These are phyloP conservation scores for Heterotis niloticus DNA, from an alignment of 2,113 vertebrate species.

Conservation along the genomic window DNA sequence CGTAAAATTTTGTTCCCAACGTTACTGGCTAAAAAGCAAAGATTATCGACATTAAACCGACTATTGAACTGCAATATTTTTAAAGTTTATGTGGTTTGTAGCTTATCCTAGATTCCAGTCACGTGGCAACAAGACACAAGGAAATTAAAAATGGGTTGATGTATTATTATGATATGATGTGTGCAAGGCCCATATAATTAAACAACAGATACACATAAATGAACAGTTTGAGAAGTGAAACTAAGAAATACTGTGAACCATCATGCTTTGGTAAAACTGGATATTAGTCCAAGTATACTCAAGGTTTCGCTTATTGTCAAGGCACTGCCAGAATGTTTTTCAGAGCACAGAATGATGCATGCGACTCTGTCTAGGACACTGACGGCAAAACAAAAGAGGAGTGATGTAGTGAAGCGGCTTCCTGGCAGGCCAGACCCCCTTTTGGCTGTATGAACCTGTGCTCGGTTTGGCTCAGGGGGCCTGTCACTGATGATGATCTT, in stretches of 20 bases:
- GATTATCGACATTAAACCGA: not conserved
- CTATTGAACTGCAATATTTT: not conserved
- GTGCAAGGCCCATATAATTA: slow-evolving; percentile 30
- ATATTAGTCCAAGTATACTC: not conserved
- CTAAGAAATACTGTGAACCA: no score
- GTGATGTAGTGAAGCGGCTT: not conserved
- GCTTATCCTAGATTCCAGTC: not conserved
- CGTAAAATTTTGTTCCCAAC: no score
- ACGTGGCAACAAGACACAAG: slow-evolving; percentile 52
- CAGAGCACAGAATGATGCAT: not conserved
- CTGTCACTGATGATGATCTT: not conserved
- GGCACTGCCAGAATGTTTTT: not conserved
- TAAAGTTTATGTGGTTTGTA: not conserved
- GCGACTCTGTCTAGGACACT: no score
- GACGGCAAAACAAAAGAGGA: not conserved
- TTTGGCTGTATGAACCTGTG: not conserved
- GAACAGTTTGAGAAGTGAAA: not conserved
- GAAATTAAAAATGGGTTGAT: slow-evolving; percentile 58
- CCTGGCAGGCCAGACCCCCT: not conserved
- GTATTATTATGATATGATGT: slow-evolving; percentile 57
- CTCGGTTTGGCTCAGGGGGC: no score
- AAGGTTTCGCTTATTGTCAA: not conserved
- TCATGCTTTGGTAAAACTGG: not conserved
- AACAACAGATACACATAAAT: not conserved
- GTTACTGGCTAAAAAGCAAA: not conserved